A percentile compares a stretch with the other conserved stretches of the same genome.
These are phyloP conservation scores for Stomatorhinus ivindoensis DNA, from an alignment of 2,113 vertebrate species.

Conservation along the genomic window DNA sequence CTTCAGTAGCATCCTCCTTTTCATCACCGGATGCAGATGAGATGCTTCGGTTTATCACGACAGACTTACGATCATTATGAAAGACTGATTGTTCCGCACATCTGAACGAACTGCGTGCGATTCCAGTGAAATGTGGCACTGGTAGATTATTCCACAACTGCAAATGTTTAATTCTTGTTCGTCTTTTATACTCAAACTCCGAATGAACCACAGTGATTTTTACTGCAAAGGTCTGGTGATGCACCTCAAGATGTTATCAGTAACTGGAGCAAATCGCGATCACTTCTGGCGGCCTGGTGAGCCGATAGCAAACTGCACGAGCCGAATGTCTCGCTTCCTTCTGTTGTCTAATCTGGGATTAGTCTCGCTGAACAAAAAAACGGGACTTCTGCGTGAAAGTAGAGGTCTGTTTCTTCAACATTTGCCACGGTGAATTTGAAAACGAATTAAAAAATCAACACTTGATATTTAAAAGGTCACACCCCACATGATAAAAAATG, in stretches of 20 bases:
- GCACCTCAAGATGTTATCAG: not conserved
- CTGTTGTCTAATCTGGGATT: not conserved
- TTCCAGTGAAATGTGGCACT: not conserved
- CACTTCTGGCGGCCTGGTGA: not conserved
- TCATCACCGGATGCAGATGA: not conserved
- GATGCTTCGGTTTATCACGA: not conserved
- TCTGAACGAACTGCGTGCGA: not conserved
- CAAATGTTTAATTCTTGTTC: not conserved
- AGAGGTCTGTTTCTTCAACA: not conserved
- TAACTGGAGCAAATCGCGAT: not conserved
- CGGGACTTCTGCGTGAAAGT: not conserved
- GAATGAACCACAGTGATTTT: not conserved
- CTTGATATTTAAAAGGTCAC: not conserved
- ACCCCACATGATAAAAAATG: not conserved
- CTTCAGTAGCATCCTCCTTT: not conserved
- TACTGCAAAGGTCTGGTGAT: not conserved
- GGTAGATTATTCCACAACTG: not conserved
- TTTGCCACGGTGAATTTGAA: not conserved
- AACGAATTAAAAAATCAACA: not conserved
- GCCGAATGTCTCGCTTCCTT: not conserved
- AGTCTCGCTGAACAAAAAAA: slow-evolving; percentile 1
- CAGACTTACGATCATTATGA: not conserved
- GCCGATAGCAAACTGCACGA: not conserved
- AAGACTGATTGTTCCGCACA: not conserved
- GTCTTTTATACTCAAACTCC: not conserved